phyloP scores from a whole-genome alignment of 2,888 invertebrate genomes.

The Phlogophora meticulosa region DNA sequence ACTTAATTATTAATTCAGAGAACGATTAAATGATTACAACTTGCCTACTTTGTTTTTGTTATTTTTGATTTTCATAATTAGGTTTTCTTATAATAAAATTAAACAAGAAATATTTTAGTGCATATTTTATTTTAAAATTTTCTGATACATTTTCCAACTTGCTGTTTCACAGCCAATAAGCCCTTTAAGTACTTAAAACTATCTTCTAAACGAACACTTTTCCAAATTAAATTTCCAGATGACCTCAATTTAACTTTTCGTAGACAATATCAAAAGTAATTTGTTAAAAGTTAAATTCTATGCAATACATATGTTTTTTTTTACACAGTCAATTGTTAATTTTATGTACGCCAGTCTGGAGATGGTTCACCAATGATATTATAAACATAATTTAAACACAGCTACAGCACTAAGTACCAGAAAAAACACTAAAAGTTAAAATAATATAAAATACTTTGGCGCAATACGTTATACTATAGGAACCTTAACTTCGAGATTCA shows the following conservation, averaged over 20 bases:
- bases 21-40: slow-evolving; percentile 58
- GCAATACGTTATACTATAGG: slow-evolving; percentile 61
- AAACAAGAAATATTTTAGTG: slow-evolving; percentile 10
- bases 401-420: slow-evolving; percentile 36
- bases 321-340: background rate
- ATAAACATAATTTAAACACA: slow-evolving; percentile 29
- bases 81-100: background rate
- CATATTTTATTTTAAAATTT: slow-evolving; percentile 27
- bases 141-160: slow-evolving; percentile 39
- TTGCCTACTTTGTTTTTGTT: slow-evolving; percentile 30
- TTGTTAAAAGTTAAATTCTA: too few species aligned
- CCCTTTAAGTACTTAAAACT: slow-evolving; percentile 33
- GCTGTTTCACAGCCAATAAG: slow-evolving; percentile 69
- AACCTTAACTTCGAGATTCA: slow-evolving; percentile 67
- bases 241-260: slow-evolving; percentile 17
- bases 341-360: background rate
- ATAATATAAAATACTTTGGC: slow-evolving; percentile 69
- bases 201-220: slow-evolving; percentile 9
- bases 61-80: background rate
- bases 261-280: too few species aligned
- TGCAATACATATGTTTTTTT: background rate
- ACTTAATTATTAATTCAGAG: slow-evolving; percentile 64
- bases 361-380: slow-evolving; percentile 4
- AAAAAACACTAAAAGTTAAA: slow-evolving; percentile 50
- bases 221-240: background rate